Conservation (phyloP, 1,140 invertebrate species). For the Anastrepha ludens region DNA sequence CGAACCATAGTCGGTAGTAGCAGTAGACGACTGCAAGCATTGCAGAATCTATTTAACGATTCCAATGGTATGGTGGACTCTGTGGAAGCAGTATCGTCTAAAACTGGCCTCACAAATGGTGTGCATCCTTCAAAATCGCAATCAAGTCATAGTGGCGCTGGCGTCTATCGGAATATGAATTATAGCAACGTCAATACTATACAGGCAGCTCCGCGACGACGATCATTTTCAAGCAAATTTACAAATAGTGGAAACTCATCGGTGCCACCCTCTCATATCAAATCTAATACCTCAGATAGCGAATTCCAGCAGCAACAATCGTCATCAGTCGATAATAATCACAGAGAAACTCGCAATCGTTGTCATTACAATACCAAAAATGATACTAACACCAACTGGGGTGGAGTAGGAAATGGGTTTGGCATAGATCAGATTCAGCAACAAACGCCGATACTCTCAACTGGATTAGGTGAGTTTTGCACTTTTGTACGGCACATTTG, state of each 20-base stretch:
- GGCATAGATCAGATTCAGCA: conserved; percentile 52
- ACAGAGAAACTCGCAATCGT: background rate
- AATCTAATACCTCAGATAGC: conserved; percentile 31
- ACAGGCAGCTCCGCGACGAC: background rate
- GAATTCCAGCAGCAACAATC: conserved; percentile 50
- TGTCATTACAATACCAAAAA: conserved; percentile 43
- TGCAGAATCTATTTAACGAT: conserved; percentile 58
- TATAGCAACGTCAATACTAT: conserved; percentile 21
- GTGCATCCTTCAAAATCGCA: conserved; percentile 15
- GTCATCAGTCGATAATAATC: background rate
- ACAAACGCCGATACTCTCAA: conserved; percentile 47
- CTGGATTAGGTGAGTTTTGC: conserved; percentile 54
- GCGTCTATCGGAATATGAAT: conserved; percentile 27
- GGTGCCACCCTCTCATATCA: background rate
- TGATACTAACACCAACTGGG: conserved; percentile 3
- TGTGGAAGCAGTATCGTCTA: conserved; percentile 13
- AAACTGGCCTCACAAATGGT: conserved; percentile 22
- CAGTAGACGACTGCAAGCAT: conserved; percentile 54
- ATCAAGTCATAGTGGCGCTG: conserved; percentile 38
- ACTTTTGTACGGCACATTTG: background rate
- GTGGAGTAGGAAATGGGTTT: background rate
- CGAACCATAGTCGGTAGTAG: background rate
- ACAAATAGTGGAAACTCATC: background rate
- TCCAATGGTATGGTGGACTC: conserved; percentile 54
- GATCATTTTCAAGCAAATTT: conserved; percentile 38